Evolutionary conservation across 2,888 invertebrate genomes (phyloP), one percentile per base, ranked within the genome.

Genomic region (Cephus pulcher): DNA sequence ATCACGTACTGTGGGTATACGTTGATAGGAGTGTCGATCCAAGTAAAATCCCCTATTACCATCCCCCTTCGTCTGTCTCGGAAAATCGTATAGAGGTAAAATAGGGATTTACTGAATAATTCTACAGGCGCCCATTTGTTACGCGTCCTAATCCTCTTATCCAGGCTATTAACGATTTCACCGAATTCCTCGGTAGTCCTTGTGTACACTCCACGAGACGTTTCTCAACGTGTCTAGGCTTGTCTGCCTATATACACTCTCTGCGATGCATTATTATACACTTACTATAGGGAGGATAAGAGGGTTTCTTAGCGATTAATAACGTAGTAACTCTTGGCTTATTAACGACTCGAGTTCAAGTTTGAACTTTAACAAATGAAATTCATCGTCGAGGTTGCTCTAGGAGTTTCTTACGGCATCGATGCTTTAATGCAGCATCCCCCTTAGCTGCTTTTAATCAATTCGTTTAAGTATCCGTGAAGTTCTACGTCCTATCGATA

Each of bases 391-490:
- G 70, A 70, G 74, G 77, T 35, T 34, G 30, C 32, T 34, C 78
- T 71, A 37, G 75, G 56, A 73, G 69, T 68, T 33, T 71, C 71
- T 4, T 71, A n/a, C 12, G 9, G 9, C 32, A 76, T 76, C 76
- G 73, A 78, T 76, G 73, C 71, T 71, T 37, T 12, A 30, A 30
- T 30, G 30, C 30, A 30, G 30, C 30, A 69, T 75, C 40, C 37
- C 11, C 9, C 12, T 40, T 79, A 80, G 71, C 75, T 71, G 74
- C 35, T 79, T 79, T 79, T 88, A 87, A 89, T 89, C 88, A 89
- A 87, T 87, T 87, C 85, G 84, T 82, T 87, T 85, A 86, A 88
- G 88, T 88, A 89, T 86, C 82, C 80, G 78, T 80, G 81, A 86
- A 88, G 84, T 86, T 87, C 86, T 84, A 83, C 75, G 12, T 40